These are phyloP conservation scores for Myioborus melanocephalus DNA, from an alignment of 2,797 vertebrate genomes.

Conservation along the genomic window DNA sequence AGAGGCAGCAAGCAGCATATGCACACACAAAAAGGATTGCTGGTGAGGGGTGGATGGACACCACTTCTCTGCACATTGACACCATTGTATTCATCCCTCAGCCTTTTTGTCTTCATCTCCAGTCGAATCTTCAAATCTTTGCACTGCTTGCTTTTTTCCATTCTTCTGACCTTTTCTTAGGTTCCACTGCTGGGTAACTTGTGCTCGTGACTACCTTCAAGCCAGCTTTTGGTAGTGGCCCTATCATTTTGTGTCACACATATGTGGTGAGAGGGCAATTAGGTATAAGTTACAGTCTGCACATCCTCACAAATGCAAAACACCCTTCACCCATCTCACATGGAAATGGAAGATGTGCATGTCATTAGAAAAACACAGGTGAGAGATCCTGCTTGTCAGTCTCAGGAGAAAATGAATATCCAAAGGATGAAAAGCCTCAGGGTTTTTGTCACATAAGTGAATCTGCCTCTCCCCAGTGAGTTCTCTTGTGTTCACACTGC, in stretches of 20 bases:
- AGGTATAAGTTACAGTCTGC: not conserved
- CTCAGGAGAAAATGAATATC: not conserved
- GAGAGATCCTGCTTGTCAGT: not conserved
- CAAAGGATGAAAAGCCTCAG: not conserved
- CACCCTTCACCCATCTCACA: not conserved
- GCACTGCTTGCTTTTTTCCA: not conserved
- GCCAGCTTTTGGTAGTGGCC: not conserved
- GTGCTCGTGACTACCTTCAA: not conserved
- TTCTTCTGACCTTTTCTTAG: not conserved
- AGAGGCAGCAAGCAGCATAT: not conserved
- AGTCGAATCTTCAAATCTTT: not conserved
- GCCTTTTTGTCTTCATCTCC: not conserved
- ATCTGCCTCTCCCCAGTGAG: not conserved
- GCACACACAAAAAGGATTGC: not conserved
- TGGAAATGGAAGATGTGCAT: not conserved
- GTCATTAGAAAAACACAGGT: not conserved
- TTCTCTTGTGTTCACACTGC: accelerated
- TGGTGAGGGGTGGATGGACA: not conserved
- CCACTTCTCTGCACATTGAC: not conserved
- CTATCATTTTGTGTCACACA: accelerated
- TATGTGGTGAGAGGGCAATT: not conserved
- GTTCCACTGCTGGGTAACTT: not conserved
- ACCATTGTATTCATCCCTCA: accelerated
- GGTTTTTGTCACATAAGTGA: not conserved
- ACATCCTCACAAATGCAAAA: not conserved